A percentile compares a stretch with the other conserved stretches of the same genome.
Conservation (phyloP, 2,797 vertebrate species). For the Peromyscus nudipes region DNA sequence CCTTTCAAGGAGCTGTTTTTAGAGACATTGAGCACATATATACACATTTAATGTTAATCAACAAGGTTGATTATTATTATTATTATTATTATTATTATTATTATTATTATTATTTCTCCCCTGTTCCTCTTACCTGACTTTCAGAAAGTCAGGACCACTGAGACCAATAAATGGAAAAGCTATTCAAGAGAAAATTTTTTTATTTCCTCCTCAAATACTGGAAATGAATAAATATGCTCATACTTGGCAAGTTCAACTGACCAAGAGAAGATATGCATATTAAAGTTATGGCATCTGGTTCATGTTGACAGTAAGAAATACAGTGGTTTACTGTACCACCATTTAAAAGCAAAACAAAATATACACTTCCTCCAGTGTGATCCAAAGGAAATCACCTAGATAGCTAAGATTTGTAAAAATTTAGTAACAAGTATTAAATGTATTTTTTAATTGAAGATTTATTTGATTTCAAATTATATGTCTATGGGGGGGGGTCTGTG, state of each 20-base stretch:
- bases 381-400: conserved; percentile 26
- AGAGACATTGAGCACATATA: not conserved
- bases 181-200: not conserved
- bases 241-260: not conserved
- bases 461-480: not conserved
- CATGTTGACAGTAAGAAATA: conserved; percentile 7
- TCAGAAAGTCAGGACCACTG: conserved; percentile 31
- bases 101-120: not conserved
- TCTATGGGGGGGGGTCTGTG: not conserved
- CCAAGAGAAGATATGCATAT: not conserved
- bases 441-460: not conserved
- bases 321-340: conserved; percentile 2
- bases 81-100: too few species aligned
- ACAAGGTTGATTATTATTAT: not conserved
- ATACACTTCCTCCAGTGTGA: not conserved
- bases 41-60: conserved; percentile 52
- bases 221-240: conserved; percentile 13
- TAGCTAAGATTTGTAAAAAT: conserved; percentile 28
- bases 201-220: conserved; percentile 60
- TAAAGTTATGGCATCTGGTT: conserved; percentile 1
- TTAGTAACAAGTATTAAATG: conserved; percentile 41
- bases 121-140: not conserved
- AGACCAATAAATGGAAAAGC: conserved; percentile 45
- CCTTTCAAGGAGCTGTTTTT: not conserved
- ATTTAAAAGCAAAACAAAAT: conserved; percentile 60